Evolutionary conservation across 2,888 invertebrate species (phyloP).

Genomic region (Terebella lapidaria): DNA sequence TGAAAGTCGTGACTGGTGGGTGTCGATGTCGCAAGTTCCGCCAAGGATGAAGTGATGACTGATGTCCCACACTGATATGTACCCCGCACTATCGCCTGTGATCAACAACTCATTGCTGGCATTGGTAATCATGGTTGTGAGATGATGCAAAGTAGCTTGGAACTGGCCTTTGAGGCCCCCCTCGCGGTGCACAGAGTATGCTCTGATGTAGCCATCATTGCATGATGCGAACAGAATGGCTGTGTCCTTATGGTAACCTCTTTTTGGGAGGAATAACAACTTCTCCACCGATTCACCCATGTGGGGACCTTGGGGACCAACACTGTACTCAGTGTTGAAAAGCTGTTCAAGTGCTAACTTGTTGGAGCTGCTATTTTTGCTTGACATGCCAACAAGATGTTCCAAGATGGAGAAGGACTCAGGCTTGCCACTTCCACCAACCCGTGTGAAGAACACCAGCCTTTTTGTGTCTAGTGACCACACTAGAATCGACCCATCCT

Average conservation of each 20-base stretch:
- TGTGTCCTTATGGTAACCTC: neutral
- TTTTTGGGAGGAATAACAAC: neutral
- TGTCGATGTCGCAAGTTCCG: neutral
- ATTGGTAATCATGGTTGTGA: constrained; percentile 53
- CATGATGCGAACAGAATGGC: neutral
- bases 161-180: neutral
- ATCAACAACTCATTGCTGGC: constrained; percentile 64
- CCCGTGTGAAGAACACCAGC: neutral
- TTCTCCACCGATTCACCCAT: neutral
- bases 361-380: too few species aligned
- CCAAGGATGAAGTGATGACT: constrained; percentile 9
- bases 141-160: neutral
- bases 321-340: too few species aligned
- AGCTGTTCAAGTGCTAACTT: too few species aligned
- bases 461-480: constrained; percentile 63
- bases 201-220: neutral
- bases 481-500: constrained; percentile 73
- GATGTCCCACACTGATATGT: constrained; percentile 26
- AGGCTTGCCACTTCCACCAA: neutral
- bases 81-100: constrained; percentile 50
- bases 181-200: neutral
- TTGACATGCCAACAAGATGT: too few species aligned
- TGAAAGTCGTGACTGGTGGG: neutral
- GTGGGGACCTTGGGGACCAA: too few species aligned
- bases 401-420: too few species aligned